These are phyloP conservation scores for Rhagonycha lutea DNA, from an alignment of 2,888 invertebrate genomes.

Conservation along the genomic window DNA sequence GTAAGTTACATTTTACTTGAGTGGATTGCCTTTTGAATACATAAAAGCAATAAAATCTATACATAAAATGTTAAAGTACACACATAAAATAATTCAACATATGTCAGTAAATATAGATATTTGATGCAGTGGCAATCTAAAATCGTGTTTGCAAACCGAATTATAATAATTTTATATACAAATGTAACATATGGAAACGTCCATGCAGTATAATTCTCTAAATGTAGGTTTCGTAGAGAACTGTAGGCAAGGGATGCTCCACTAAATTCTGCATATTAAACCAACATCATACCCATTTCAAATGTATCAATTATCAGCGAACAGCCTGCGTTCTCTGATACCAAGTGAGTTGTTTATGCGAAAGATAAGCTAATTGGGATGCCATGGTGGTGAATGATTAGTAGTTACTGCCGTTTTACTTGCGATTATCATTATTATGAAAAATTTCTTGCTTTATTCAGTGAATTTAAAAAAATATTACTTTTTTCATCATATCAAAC, in stretches of 20 bases:
- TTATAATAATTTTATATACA: conserved; percentile 25
- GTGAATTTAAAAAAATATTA: not conserved
- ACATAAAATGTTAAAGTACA: not conserved
- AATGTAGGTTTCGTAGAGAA: conserved; percentile 24
- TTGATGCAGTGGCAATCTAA: conserved; percentile 9
- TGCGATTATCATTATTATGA: conserved; percentile 17
- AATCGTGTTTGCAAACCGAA: conserved; percentile 22
- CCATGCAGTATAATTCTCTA: conserved; percentile 28
- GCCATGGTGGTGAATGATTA: conserved; percentile 45
- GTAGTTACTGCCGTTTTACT: conserved; percentile 33
- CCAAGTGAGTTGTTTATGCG: conserved; percentile 50
- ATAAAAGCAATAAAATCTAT: not conserved
- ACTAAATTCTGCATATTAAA: conserved; percentile 39
- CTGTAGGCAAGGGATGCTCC: conserved; percentile 25
- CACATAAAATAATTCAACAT: conserved; percentile 9
- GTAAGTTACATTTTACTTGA: conserved; percentile 3
- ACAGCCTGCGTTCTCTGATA: conserved; percentile 46
- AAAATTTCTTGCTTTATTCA: not conserved
- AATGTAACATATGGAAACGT: conserved; percentile 29
- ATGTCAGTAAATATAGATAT: conserved; percentile 2
- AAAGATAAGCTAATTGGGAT: conserved; percentile 51
- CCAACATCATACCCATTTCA: conserved; percentile 41
- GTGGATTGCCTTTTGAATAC: conserved; percentile 4
- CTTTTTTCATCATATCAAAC: not conserved
- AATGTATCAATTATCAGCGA: conserved; percentile 51